Conservation (phyloP, 2,113 vertebrate genomes). For the Laticauda colubrina region DNA sequence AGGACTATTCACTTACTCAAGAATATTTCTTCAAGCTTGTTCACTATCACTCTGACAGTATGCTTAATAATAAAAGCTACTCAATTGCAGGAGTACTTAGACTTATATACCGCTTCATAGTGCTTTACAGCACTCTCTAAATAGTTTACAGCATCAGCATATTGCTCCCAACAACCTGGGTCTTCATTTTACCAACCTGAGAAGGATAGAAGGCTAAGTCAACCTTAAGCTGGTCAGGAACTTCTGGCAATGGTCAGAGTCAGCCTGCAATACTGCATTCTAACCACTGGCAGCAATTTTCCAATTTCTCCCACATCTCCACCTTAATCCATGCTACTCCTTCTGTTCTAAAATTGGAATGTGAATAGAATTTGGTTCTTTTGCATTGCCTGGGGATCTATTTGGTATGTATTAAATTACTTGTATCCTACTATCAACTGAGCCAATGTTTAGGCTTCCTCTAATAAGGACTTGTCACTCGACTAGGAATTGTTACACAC, state of each 20-base stretch:
- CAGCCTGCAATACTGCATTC: too few species aligned
- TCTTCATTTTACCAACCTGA: too few species aligned
- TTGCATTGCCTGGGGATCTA: background rate
- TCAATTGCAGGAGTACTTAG: too few species aligned
- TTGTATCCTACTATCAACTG: background rate
- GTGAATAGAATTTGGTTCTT: background rate
- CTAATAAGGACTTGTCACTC: background rate
- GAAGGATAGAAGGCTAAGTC: too few species aligned
- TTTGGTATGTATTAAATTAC: background rate
- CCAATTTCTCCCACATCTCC: background rate
- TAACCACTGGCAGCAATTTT: background rate
- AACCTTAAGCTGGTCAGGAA: too few species aligned
- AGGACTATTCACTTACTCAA: background rate
- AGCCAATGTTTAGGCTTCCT: background rate
- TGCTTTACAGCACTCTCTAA: too few species aligned
- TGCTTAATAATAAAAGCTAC: background rate
- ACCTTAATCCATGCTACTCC: background rate
- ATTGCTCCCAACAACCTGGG: too few species aligned
- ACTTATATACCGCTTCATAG: too few species aligned
- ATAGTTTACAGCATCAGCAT: too few species aligned
- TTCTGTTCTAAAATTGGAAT: background rate
- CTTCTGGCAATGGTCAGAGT: too few species aligned
- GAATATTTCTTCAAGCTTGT: background rate
- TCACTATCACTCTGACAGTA: background rate
- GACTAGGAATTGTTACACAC: background rate